These are phyloP conservation scores for Aplodontia rufa DNA, from an alignment of 2,113 vertebrate species.

Conservation along the genomic window DNA sequence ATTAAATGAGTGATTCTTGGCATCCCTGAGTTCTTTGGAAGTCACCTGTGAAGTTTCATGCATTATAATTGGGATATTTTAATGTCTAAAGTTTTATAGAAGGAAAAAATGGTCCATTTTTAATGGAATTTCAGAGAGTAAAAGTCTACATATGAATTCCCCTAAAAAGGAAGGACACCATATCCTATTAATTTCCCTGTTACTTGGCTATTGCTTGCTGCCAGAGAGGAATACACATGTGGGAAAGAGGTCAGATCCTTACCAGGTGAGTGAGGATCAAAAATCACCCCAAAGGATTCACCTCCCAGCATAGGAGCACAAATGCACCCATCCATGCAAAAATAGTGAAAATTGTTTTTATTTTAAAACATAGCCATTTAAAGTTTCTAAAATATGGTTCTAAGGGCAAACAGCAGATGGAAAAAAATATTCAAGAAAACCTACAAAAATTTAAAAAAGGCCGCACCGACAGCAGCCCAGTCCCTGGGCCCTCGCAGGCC, in stretches of 20 bases:
- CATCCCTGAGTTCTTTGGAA: slow-evolving; percentile 54
- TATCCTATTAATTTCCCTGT: neutral
- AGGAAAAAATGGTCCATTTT: slow-evolving; percentile 1
- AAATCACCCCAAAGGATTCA: neutral
- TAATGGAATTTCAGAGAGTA: neutral
- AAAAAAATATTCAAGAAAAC: neutral
- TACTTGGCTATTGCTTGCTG: neutral
- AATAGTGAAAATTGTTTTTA: neutral
- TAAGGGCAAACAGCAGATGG: neutral
- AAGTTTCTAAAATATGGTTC: neutral
- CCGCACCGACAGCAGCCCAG: too few relatives aligned
- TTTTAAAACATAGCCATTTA: neutral
- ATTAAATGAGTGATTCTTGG: slow-evolving; percentile 31
- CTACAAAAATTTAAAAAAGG: neutral
- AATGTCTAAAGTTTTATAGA: slow-evolving; percentile 62
- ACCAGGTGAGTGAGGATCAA: neutral
- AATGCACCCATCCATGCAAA: neutral
- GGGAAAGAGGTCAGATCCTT: neutral
- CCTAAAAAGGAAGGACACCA: neutral
- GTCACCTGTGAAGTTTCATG: slow-evolving; percentile 53
- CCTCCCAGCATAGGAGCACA: neutral
- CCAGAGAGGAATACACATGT: neutral
- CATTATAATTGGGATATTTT: slow-evolving; percentile 48
- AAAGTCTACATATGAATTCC: neutral
- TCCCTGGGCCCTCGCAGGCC: too few relatives aligned